Base-by-base conservation (phyloP, 2,113 vertebrate genomes). In the Protobothrops flavoviridis region DNA sequence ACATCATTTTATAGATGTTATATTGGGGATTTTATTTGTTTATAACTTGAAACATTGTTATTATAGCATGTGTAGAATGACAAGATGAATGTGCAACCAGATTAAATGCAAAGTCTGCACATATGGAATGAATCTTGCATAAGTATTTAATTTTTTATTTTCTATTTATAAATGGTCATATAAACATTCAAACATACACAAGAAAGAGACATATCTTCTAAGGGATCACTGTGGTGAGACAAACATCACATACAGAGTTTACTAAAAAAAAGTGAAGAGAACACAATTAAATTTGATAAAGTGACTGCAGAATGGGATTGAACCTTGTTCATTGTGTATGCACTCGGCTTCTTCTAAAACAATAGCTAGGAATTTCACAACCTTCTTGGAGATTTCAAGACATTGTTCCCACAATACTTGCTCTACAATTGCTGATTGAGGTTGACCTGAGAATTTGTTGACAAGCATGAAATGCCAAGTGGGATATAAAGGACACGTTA, bases 11-110 rank as follows among this genome's bases (percentile, higher is more conserved):
- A 29, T 8, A 8, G 69, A 11, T 90, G 74, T 56, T 90, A 45
- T n/a, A 26, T 87, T 94, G 90, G 89, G 55, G 5, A 43, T 69
- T 95, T 93, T 43, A 90, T 93, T 23, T 50, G 50, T 57, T 59
- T 59, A 88, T 15, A 88, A 88, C 13, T 89, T 45, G 24, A 59
- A 89, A 89, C 43, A 50, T 20, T 43, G 26, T 45, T 48, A 64
- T 90, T 64, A 55, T 33, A 48, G 17, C 17, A 57, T 21, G 17
- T 45, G 20, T 23, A 61, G 57, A 89, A 90, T 48, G 11, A 24
- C 48, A 43, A 64, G 74, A 39, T 81, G 52, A 85, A 85, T 26
- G 33, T 23, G 33, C 8, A 17, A 64, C 24, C 57, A n/a, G 21
- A 53, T 91, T 53, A 91, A 81, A 33, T 33, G 20, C 20, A 91